Base-by-base conservation (phyloP, 2,888 invertebrate species). In the Dasypolia templi region DNA sequence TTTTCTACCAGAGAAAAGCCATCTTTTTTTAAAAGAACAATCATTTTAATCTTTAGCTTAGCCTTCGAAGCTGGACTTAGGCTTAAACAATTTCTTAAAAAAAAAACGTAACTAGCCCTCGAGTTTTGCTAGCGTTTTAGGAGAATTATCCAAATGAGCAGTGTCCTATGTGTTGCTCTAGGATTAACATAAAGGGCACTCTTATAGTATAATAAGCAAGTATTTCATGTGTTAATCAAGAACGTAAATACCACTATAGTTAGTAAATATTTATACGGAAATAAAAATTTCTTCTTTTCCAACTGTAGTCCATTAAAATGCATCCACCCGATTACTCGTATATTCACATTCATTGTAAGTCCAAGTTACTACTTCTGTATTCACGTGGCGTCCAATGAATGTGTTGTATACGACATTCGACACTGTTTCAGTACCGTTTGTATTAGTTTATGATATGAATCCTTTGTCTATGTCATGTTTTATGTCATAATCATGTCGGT, bases 341-440 rank as follows among this genome's bases (percentile, higher is more conserved):
- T 35, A 46, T 39, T 35, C 42, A 56, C 51, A 70, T n/a, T n/a
- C 70, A 62, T 35, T 70, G 70, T 63, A 46, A 19, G 39, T 35
- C 17, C 26, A 26, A 29, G 46, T 19, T 2, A 55, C 55, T 39
- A 12, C 46, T 62, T 65, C 6, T 56, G 29, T 65, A 83, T 83
- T 79, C 82, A 80, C 12, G n/a, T 5, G 22, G 11, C 55, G 65
- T 64, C 26, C 14, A 11, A 17, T 19, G 53, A 46, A 72, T 35
- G 64, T 71, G 64, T 64, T 71, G 72, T 65, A 79, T 51, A 67
- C 51, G 65, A 79, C 63, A 72, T 59, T 58, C 59, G 44, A 72
- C 69, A 62, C 26, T 53, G 59, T 67, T 75, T 75, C 69, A 83
- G 70, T 83, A 83, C 46, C 53, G 49, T 63, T 26, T 55, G 42